Evolutionary conservation across 2,113 vertebrate species (phyloP), one percentile per base, ranked within the genome.

Genomic region (Hyperopisus bebe): DNA sequence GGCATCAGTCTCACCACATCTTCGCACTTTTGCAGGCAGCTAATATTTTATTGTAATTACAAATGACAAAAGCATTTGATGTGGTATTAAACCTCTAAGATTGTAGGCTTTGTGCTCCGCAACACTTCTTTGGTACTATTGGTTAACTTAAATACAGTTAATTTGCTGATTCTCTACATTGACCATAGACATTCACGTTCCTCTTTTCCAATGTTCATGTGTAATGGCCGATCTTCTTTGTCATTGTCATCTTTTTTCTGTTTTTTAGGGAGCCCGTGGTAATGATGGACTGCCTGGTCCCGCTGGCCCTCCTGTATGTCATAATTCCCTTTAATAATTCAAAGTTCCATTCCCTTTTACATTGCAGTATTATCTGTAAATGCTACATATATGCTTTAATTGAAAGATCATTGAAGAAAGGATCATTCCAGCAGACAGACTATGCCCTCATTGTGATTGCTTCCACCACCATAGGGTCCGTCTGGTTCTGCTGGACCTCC

Each of bases 261-360:
- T 92, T 66, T 89, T 80, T 48, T 93, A 99, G 98, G 98, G 98
- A 90, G 98, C 98, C 77, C 97, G 98, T 91, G 98, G 98, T 94
- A 99, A 99, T 1, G 98, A 99, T 42, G 98, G 98, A 39, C 95
- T 99, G 89, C 97, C 98, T 0, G 98, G 98, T 88, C 98, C 98
- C 0, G 98, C 97, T 89, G 98, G 98, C 92, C 98, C 98, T 88
- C 97, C 97, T 9, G 98, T 99, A 93, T 93, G 98, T 97, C n/a
- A 42, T 46, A 19, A 27, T 92, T 84, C 88, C 31, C 7, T 58
- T 89, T 39, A 62, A 24, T 86, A 5, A 27, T 70, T 13, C 17
- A 24, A 8, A 11, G 51, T 85, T 1, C 83, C 85, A 66, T 83
- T 86, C n/a, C 15, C 13, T 70, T 44, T 83, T 46, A 51, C 0